Conservation (phyloP, 2,888 invertebrate species). For the Drosophila meridionalis region DNA sequence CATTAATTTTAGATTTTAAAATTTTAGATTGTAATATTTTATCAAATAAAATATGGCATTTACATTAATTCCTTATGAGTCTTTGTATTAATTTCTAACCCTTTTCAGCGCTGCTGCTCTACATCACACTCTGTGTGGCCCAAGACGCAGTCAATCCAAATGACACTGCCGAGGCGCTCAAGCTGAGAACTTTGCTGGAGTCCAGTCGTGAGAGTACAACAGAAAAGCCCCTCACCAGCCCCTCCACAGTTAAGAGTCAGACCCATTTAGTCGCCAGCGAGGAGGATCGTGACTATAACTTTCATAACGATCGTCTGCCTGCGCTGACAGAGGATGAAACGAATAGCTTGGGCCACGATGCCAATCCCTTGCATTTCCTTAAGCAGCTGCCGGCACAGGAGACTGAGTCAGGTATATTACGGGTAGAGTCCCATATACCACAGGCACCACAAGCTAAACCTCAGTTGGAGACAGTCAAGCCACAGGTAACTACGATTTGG, state of each 20-base stretch:
- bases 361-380: conserved; percentile 71
- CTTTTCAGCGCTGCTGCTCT: conserved; percentile 48
- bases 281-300: conserved; percentile 48
- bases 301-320: conserved; percentile 62
- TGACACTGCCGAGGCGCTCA: conserved; percentile 17
- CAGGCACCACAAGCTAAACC: conserved; percentile 13
- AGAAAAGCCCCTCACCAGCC: conserved; percentile 10
- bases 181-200: conserved; percentile 22
- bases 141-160: conserved; percentile 2
- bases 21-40: conserved; percentile 60
- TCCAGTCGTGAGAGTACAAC: conserved; percentile 9
- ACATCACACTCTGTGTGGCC: conserved; percentile 6
- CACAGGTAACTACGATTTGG: conserved; percentile 16
- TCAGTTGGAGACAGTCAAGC: conserved; percentile 1
- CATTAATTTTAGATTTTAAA: conserved; percentile 10
- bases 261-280: not conserved
- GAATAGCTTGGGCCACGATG: conserved; percentile 61
- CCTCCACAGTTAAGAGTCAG: not conserved
- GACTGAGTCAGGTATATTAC: not conserved
- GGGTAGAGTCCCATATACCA: not conserved
- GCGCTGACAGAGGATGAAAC: conserved; percentile 67
- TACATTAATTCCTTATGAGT: not conserved
- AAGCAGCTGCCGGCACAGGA: conserved; percentile 37
- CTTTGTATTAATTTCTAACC: not conserved
- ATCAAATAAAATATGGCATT: conserved; percentile 71